These are phyloP conservation scores for Pyrrhia umbra DNA, from an alignment of 2,888 invertebrate species.

Conservation along the genomic window DNA sequence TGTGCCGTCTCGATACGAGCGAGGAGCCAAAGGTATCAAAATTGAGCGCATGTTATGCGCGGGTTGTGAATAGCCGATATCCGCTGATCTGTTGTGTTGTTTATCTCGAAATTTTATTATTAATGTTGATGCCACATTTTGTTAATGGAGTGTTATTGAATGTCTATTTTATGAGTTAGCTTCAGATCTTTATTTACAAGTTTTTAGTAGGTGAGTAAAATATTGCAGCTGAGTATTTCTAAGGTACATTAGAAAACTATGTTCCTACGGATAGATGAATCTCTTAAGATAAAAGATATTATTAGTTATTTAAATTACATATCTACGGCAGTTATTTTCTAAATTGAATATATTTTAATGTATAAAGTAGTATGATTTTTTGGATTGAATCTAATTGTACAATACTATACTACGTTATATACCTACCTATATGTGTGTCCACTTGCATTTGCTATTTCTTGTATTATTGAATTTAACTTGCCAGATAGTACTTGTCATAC, in stretches of 20 bases:
- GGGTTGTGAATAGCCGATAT: conserved; percentile 82
- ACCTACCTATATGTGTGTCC: conserved; percentile 5
- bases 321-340: conserved; percentile 59
- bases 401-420: conserved; percentile 7
- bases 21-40: conserved; percentile 83
- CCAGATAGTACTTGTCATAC: conserved; percentile 36
- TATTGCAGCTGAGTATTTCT: conserved; percentile 64
- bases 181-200: conserved; percentile 66
- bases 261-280: conserved; percentile 75
- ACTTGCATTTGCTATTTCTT: conserved; percentile 42
- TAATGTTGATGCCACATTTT: conserved; percentile 73
- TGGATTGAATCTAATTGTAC: conserved; percentile 25
- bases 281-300: conserved; percentile 71
- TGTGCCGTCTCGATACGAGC: conserved; percentile 64
- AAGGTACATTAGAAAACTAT: conserved; percentile 65
- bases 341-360: conserved; percentile 52
- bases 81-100: conserved; percentile 79
- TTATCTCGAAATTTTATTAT: conserved; percentile 84
- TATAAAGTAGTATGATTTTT: conserved; percentile 30
- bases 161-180: conserved; percentile 66
- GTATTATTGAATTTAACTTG: conserved; percentile 44
- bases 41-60: conserved; percentile 72
- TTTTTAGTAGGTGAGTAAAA: conserved; percentile 59
- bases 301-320: conserved; percentile 64
- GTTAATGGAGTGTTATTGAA: conserved; percentile 65